These are phyloP conservation scores for Tapirus terrestris DNA, from an alignment of 2,113 vertebrate species.

Conservation along the genomic window DNA sequence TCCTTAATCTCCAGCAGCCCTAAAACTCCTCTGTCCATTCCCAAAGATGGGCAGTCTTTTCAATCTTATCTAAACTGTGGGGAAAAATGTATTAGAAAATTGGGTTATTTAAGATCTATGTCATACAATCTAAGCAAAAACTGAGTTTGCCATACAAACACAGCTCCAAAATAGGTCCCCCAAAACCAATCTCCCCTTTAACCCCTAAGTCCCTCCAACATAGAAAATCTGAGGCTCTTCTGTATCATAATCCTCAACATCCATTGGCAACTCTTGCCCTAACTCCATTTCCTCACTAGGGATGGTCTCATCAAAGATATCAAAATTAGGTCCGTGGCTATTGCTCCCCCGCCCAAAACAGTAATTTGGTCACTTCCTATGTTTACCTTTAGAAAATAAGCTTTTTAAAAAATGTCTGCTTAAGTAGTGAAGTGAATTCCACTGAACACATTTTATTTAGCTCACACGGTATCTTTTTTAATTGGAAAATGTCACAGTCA, in stretches of 20 bases:
- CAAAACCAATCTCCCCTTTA: neutral
- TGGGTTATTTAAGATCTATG: neutral
- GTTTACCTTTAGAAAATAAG: neutral
- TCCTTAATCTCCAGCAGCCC: neutral
- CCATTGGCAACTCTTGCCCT: neutral
- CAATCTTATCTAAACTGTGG: neutral
- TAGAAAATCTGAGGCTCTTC: neutral
- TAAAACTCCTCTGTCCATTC: neutral
- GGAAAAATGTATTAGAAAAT: neutral
- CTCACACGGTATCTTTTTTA: neutral
- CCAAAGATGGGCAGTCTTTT: neutral
- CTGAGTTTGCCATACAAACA: neutral
- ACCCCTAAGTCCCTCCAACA: neutral
- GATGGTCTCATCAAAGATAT: neutral
- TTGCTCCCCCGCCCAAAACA: neutral
- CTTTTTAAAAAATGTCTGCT: neutral
- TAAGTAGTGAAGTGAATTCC: constrained; percentile 30
- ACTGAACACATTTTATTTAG: neutral
- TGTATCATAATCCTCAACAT: neutral
- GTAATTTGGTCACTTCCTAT: neutral
- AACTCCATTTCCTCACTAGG: neutral
- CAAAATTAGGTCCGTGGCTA: neutral
- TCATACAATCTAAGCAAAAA: neutral
- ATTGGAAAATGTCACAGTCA: neutral
- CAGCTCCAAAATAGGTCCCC: neutral